Evolutionary conservation across 2,888 invertebrate species (phyloP).

Genomic region (Herminia tarsipennalis): DNA sequence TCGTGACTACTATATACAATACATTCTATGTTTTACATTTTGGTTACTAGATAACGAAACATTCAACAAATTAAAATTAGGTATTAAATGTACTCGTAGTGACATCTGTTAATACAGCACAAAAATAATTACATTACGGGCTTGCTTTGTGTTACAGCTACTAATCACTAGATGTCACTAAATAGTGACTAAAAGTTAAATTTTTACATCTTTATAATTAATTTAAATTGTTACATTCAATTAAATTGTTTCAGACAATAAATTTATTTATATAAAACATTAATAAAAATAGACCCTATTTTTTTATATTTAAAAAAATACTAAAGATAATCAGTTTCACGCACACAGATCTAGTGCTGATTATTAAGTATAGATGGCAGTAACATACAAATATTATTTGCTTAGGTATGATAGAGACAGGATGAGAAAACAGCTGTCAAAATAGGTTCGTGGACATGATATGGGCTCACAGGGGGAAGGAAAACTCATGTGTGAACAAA

Average conservation of each 20-base stretch:
- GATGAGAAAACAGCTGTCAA: background rate
- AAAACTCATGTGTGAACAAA: background rate
- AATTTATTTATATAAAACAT: too few relatives aligned
- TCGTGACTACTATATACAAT: too few relatives aligned
- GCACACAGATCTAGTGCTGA: too few relatives aligned
- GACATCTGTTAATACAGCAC: background rate
- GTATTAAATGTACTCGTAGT: too few relatives aligned
- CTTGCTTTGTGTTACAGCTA: background rate
- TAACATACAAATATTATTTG: background rate
- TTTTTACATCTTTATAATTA: background rate
- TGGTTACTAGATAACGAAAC: too few relatives aligned
- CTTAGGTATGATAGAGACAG: background rate
- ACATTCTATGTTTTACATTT: too few relatives aligned
- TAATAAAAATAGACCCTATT: too few relatives aligned
- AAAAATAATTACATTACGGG: background rate
- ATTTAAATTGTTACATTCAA: background rate
- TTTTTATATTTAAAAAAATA: too few relatives aligned
- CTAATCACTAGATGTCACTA: background rate
- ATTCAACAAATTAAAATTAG: too few relatives aligned
- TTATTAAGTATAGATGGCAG: slow-evolving; percentile 15
- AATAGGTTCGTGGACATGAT: background rate
- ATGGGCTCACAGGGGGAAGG: background rate
- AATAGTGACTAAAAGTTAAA: background rate
- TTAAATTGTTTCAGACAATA: background rate
- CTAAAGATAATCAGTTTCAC: too few relatives aligned